Evolutionary conservation across 1,140 invertebrate species (phyloP).

Genomic region (Dryas iulia): DNA sequence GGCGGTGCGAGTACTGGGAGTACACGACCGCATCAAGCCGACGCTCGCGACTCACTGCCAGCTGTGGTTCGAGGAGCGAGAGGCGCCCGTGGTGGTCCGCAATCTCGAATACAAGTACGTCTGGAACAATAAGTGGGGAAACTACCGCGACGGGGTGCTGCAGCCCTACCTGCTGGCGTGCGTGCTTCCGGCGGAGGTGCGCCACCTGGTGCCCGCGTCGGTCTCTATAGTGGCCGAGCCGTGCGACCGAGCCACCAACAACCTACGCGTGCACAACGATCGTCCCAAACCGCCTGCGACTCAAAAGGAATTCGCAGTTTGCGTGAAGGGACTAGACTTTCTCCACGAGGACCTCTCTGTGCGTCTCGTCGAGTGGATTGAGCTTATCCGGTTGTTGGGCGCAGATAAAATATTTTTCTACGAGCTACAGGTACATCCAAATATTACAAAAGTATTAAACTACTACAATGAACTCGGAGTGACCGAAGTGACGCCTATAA

Average conservation of each 20-base stretch:
- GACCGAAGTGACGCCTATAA: constrained; percentile 92
- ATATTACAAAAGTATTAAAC: constrained; percentile 92
- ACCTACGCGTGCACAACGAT: constrained; percentile 92
- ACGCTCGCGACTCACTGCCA: constrained; percentile 91
- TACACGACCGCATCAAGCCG: constrained; percentile 94
- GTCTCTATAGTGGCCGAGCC: constrained; percentile 92
- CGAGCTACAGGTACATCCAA: constrained; percentile 93
- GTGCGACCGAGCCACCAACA: constrained; percentile 92
- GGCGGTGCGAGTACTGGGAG: constrained; percentile 91
- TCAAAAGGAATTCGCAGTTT: constrained; percentile 93
- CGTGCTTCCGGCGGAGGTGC: constrained; percentile 88
- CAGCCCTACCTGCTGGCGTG: constrained; percentile 95
- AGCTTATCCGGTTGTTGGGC: constrained; percentile 91
- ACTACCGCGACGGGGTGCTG: constrained; percentile 94
- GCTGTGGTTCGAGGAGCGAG: constrained; percentile 93
- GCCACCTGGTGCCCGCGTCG: constrained; percentile 88
- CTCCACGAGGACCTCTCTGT: constrained; percentile 94
- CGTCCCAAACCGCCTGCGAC: constrained; percentile 76
- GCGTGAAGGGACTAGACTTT: constrained; percentile 96
- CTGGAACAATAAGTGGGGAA: constrained; percentile 97
- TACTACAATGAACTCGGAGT: constrained; percentile 89
- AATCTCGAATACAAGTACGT: constrained; percentile 95
- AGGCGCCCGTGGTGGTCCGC: constrained; percentile 89
- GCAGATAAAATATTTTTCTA: constrained; percentile 97
- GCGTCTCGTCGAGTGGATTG: constrained; percentile 96